These are phyloP conservation scores for Selene dorsalis DNA, from an alignment of 2,797 vertebrate species.

Conservation along the genomic window DNA sequence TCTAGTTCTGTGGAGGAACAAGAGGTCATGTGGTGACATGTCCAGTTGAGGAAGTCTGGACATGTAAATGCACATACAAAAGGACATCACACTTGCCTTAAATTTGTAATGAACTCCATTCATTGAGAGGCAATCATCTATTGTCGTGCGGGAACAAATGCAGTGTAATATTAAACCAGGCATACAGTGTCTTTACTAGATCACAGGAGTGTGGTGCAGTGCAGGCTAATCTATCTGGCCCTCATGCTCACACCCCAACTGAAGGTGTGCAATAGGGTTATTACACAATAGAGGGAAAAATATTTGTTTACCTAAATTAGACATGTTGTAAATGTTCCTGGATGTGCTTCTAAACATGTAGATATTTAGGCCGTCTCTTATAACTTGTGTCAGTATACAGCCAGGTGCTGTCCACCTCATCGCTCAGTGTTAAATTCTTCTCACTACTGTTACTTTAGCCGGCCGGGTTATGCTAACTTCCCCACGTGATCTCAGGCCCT, in stretches of 20 bases:
- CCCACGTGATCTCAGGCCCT: conserved; percentile 30
- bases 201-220: conserved; percentile 6
- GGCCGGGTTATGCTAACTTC: conserved; percentile 26
- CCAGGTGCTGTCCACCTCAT: conserved; percentile 10
- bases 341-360: neutral
- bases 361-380: neutral
- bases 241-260: neutral
- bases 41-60: neutral
- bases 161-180: neutral
- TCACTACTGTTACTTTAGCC: conserved; percentile 33
- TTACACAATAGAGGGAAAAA: neutral
- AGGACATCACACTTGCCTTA: neutral
- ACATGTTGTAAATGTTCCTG: neutral
- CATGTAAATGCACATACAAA: neutral
- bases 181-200: neutral
- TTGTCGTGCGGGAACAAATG: conserved; percentile 8
- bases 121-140: neutral
- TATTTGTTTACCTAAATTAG: neutral
- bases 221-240: neutral
- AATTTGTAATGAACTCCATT: conserved; percentile 4
- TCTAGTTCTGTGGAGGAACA: neutral
- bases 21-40: neutral
- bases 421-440: conserved; percentile 55
- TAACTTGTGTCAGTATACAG: conserved; percentile 15
- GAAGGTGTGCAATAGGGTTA: neutral